Evolutionary conservation across 1,140 invertebrate species (phyloP).

Genomic region (Bombus terrestris): DNA sequence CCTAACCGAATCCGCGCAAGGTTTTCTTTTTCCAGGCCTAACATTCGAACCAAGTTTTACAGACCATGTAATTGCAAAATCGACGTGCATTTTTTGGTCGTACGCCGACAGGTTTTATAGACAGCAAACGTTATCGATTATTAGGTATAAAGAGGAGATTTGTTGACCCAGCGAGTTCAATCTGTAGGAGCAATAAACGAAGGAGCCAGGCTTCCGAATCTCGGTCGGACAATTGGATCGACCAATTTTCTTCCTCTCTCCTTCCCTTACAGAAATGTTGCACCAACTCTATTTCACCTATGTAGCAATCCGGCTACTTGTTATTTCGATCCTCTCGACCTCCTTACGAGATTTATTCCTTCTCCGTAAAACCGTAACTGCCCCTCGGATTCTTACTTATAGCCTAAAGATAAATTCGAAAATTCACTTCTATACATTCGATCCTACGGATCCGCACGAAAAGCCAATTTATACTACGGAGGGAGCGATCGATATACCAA

Average conservation of each 20-base stretch:
- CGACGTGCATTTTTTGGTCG: not conserved
- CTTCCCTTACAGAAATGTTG: not conserved
- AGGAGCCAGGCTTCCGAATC: not conserved
- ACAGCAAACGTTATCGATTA: not conserved
- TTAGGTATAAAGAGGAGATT: not conserved
- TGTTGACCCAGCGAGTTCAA: not conserved
- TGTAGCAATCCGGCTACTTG: constrained; percentile 17
- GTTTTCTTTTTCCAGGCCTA: no score
- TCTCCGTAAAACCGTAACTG: not conserved
- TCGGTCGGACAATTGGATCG: constrained; percentile 19
- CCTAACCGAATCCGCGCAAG: no score
- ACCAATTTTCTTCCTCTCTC: not conserved
- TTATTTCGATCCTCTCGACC: constrained; percentile 9
- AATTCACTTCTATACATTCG: not conserved
- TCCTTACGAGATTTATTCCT: constrained; percentile 2
- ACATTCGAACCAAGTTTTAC: not conserved
- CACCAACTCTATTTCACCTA: constrained; percentile 7
- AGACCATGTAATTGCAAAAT: no score
- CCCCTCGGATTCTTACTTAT: not conserved
- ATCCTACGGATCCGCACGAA: no score
- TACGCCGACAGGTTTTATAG: not conserved
- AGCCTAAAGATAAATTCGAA: constrained; percentile 8
- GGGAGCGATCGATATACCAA: not conserved
- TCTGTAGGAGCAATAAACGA: not conserved
- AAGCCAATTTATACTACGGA: constrained; percentile 26